A percentile compares a stretch with the other conserved stretches of the same genome.
Evolutionary conservation across 2,888 invertebrate species (phyloP).

Genomic region (Bugulina stolonifera): DNA sequence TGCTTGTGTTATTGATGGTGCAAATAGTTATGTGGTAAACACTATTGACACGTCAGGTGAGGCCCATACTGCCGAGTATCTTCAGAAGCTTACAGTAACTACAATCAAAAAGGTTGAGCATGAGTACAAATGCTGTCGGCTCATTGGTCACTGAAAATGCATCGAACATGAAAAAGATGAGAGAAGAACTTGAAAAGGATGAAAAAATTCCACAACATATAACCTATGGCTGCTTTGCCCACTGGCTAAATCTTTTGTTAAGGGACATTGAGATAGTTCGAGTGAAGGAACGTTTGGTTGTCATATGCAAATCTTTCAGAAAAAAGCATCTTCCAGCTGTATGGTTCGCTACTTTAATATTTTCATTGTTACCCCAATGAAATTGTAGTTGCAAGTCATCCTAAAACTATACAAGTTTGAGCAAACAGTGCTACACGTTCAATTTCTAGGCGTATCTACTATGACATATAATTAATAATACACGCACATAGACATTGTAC

Average conservation of each 20-base stretch:
- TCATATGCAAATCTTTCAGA: background rate
- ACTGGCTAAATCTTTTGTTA: background rate
- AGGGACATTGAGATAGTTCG: background rate
- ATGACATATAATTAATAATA: too few relatives aligned
- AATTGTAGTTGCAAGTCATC: too few relatives aligned
- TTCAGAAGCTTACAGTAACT: background rate
- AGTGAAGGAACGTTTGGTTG: background rate
- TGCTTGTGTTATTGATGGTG: background rate
- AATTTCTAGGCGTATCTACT: too few relatives aligned
- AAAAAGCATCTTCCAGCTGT: background rate
- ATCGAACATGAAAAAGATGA: background rate
- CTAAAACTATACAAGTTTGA: too few relatives aligned
- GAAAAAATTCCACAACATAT: background rate
- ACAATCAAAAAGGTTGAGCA: background rate
- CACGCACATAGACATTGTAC: too few relatives aligned
- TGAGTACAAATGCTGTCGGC: background rate
- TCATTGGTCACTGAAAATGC: background rate
- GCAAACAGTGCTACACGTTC: too few relatives aligned
- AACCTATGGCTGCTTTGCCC: slow-evolving; percentile 1
- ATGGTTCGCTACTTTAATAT: too few relatives aligned
- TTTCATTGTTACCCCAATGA: too few relatives aligned
- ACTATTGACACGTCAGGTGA: background rate
- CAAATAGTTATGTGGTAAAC: background rate
- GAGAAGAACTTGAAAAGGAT: background rate
- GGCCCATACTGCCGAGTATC: background rate